Evolutionary conservation across 1,140 invertebrate genomes (phyloP).

Genomic region (Anoplophora glabripennis): DNA sequence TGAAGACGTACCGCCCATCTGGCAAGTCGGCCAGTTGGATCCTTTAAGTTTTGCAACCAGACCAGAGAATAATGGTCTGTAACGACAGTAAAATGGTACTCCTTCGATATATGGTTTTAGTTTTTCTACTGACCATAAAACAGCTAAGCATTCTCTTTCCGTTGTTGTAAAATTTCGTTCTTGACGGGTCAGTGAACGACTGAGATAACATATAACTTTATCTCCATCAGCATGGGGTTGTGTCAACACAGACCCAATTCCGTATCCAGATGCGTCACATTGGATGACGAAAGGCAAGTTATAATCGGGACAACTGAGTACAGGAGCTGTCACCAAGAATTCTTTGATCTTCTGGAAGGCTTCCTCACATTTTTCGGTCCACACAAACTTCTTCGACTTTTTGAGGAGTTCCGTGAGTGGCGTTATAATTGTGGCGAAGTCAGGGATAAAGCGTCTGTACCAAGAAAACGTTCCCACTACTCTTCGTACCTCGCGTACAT

Average conservation of each 20-base stretch:
- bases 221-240: conserved; percentile 26
- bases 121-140: too few relatives aligned
- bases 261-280: conserved; percentile 24
- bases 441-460: too few relatives aligned
- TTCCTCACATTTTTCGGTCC: too few relatives aligned
- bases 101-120: conserved; percentile 37
- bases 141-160: conserved; percentile 49
- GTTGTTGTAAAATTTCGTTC: conserved; percentile 48
- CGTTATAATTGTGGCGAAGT: too few relatives aligned
- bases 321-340: conserved; percentile 24
- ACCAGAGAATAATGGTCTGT: conserved; percentile 52
- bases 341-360: conserved; percentile 29
- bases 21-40: conserved; percentile 26
- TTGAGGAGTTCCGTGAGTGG: too few relatives aligned
- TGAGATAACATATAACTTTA: conserved; percentile 31
- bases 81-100: conserved; percentile 47
- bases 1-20: conserved; percentile 43
- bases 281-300: conserved; percentile 28
- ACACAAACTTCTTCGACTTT: too few relatives aligned
- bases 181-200: conserved; percentile 35
- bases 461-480: too few relatives aligned
- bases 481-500: too few relatives aligned
- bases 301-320: conserved; percentile 33
- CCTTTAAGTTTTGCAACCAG: conserved; percentile 39
- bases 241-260: conserved; percentile 30